These are phyloP conservation scores for Bombyx mandarina DNA, from an alignment of 1,140 invertebrate genomes.

Conservation along the genomic window DNA sequence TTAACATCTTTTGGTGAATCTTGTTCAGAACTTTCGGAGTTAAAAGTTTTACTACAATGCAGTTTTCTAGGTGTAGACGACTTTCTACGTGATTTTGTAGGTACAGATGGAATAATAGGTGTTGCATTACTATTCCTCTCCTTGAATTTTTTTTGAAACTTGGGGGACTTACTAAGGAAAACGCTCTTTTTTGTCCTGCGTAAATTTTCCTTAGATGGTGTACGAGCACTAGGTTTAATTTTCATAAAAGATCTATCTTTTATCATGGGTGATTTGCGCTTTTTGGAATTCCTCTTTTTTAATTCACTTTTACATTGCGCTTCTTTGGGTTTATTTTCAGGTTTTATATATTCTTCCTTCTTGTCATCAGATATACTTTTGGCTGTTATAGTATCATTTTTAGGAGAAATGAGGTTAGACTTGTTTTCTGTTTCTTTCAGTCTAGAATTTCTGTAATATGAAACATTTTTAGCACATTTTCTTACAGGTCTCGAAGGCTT, in stretches of 20 bases:
- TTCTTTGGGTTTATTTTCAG: constrained; percentile 17
- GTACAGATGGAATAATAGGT: constrained; percentile 17
- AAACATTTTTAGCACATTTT: constrained; percentile 57
- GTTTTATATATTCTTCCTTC: constrained; percentile 9
- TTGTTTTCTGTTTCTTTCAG: constrained; percentile 22
- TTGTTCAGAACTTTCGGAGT: constrained; percentile 31
- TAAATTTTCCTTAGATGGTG: constrained; percentile 38
- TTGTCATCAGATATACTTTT: constrained; percentile 12
- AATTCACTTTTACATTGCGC: constrained; percentile 8
- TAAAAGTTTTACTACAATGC: constrained; percentile 45
- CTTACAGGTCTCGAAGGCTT: constrained; percentile 33
- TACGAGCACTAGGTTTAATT: constrained; percentile 42
- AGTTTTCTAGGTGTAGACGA: constrained; percentile 60
- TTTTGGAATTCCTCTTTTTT: constrained; percentile 21
- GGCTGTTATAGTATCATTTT: constrained; percentile 20
- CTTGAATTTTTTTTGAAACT: constrained; percentile 31
- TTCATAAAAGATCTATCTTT: constrained; percentile 48
- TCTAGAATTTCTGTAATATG: constrained; percentile 35
- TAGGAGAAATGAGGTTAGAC: constrained; percentile 13
- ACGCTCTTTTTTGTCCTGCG: constrained; percentile 25
- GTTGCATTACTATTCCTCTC: constrained; percentile 22
- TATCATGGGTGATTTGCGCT: constrained; percentile 37
- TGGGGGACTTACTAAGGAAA: constrained; percentile 11
- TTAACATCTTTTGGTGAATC: constrained; percentile 26
- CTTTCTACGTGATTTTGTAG: constrained; percentile 55